phyloP scores from a whole-genome alignment of 1,140 invertebrate genomes.

The Hormaphis cornu region DNA sequence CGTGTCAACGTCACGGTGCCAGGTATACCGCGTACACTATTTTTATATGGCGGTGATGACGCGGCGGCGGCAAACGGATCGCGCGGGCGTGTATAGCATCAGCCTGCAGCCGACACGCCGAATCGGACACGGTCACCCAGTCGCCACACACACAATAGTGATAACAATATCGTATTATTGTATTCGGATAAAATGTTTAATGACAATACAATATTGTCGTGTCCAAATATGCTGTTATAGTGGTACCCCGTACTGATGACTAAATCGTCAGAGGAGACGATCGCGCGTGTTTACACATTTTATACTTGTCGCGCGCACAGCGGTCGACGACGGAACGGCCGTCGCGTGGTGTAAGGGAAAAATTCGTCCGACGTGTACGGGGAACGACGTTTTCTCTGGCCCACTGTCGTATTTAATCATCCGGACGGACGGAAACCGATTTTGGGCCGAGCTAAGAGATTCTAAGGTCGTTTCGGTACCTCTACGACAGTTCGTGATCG shows the following conservation, averaged over 20 bases:
- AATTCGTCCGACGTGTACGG: too few species aligned
- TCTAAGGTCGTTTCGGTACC: too few species aligned
- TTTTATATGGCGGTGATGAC: not conserved
- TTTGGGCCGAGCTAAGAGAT: too few species aligned
- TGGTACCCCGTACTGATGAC: not conserved
- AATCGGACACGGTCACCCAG: constrained; percentile 14
- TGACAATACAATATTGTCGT: not conserved
- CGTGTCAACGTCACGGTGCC: constrained; percentile 29
- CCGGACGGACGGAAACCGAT: too few species aligned
- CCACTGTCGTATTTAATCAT: too few species aligned
- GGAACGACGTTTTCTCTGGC: too few species aligned
- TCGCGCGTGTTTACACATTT: not conserved
- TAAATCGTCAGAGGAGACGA: not conserved
- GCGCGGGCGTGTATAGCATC: not conserved
- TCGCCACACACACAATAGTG: not conserved
- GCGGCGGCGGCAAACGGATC: not conserved
- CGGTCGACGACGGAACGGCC: not conserved
- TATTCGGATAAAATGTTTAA: not conserved
- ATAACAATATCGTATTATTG: not conserved
- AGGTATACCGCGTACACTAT: too few species aligned
- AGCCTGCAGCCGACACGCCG: not conserved
- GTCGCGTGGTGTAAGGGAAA: too few species aligned
- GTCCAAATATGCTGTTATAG: not conserved
- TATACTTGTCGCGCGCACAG: not conserved
- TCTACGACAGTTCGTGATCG: too few species aligned